Conservation (phyloP, 2,888 invertebrate species). For the Lochmaea capreae region DNA sequence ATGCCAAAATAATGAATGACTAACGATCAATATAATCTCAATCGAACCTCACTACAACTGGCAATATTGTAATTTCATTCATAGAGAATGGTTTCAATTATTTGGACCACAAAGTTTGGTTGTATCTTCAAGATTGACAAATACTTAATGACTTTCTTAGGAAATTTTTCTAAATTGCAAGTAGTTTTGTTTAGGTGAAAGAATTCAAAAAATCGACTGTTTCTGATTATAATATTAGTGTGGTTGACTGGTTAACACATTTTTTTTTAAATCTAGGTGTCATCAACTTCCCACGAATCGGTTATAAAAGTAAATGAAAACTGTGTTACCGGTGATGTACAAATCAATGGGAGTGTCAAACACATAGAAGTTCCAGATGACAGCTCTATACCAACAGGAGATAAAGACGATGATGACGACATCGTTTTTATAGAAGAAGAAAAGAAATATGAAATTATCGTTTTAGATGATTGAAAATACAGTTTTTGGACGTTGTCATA, state of each 20-base stretch:
- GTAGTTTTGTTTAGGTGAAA: too few relatives aligned
- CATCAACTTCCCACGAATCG: conserved; percentile 29
- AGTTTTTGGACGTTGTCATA: conserved; percentile 17
- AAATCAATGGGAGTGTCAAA: conserved; percentile 39
- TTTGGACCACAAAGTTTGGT: too few relatives aligned
- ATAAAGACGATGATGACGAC: conserved; percentile 50
- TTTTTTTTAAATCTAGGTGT: conserved; percentile 3
- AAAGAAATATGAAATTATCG: conserved; percentile 53
- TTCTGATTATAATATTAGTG: too few relatives aligned
- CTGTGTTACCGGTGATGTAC: conserved; percentile 19
- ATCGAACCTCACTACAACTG: too few relatives aligned
- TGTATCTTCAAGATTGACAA: too few relatives aligned
- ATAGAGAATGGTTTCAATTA: too few relatives aligned
- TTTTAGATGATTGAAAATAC: conserved; percentile 56
- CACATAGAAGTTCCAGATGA: conserved; percentile 32
- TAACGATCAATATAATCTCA: too few relatives aligned
- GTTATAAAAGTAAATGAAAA: conserved; percentile 35
- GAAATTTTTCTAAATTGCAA: too few relatives aligned
- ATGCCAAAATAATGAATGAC: too few relatives aligned
- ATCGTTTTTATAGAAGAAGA: conserved; percentile 53
- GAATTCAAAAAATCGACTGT: too few relatives aligned
- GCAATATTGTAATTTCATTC: too few relatives aligned
- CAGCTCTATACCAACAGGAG: conserved; percentile 15
- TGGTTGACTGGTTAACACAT: neutral
- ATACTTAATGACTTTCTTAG: too few relatives aligned